A percentile compares a stretch with the other conserved stretches of the same genome.
Evolutionary conservation across 2,888 invertebrate genomes (phyloP).

Genomic region (Helicoverpa assulta): DNA sequence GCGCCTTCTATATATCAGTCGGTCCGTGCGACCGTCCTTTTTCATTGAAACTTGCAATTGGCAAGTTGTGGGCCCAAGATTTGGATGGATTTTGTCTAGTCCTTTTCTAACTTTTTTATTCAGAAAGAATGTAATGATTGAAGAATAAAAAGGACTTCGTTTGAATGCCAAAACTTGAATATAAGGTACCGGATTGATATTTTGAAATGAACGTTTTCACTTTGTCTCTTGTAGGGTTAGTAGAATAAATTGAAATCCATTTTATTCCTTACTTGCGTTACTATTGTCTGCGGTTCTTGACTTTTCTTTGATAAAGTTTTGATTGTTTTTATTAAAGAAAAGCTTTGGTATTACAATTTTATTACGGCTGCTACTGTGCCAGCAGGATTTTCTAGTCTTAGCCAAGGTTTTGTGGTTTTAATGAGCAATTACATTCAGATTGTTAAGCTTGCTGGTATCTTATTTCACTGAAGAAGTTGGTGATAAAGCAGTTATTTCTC

Average conservation of each 20-base stretch:
- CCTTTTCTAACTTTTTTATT: constrained; percentile 69
- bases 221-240: constrained; percentile 47
- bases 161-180: constrained; percentile 55
- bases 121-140: constrained; percentile 64
- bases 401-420: constrained; percentile 13
- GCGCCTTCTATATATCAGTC: constrained; percentile 82
- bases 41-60: constrained; percentile 86
- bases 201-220: constrained; percentile 58
- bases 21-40: constrained; percentile 79
- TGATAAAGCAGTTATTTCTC: neutral
- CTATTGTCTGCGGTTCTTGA: constrained; percentile 53
- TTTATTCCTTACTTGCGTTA: constrained; percentile 46
- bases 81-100: constrained; percentile 77
- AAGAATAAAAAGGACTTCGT: constrained; percentile 55
- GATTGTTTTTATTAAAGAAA: constrained; percentile 54
- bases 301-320: constrained; percentile 52
- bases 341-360: constrained; percentile 39
- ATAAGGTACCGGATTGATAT: constrained; percentile 57
- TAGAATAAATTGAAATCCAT: constrained; percentile 52
- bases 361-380: constrained; percentile 22
- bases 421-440: constrained; percentile 22
- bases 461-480: neutral
- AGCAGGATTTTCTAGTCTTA: constrained; percentile 22
- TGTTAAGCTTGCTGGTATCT: neutral
- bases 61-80: constrained; percentile 79